Evolutionary conservation across 1,140 invertebrate species (phyloP).

Genomic region (Branchinecta lynchi): DNA sequence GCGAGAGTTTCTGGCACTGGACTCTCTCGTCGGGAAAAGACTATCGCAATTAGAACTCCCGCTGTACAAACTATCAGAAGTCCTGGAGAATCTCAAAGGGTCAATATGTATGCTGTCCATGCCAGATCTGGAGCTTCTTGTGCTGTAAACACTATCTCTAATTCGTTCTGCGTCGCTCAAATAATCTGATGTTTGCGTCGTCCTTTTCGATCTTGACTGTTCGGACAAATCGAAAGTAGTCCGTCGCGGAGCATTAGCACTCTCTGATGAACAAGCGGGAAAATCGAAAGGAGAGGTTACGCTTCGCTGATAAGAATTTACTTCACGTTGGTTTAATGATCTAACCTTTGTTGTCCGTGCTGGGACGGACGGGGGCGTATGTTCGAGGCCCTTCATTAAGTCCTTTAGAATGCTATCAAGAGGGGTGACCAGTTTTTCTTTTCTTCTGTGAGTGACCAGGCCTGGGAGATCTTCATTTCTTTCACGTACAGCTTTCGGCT

Average conservation of each 20-base stretch:
- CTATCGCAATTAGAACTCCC: constrained; percentile 6
- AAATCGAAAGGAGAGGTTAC: too few relatives aligned
- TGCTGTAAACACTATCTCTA: constrained; percentile 7
- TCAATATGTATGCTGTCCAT: constrained; percentile 4
- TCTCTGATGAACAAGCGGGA: not conserved
- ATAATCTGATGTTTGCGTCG: constrained; percentile 5
- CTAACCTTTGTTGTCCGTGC: not conserved
- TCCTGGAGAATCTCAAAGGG: constrained; percentile 3
- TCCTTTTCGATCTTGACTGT: not conserved
- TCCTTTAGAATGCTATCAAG: not conserved
- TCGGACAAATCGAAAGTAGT: not conserved
- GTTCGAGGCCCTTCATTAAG: not conserved
- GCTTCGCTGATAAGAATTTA: too few relatives aligned
- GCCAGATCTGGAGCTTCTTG: not conserved
- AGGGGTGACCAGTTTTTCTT: not conserved
- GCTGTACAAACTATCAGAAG: not conserved
- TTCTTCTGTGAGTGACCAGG: not conserved
- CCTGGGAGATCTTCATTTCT: not conserved
- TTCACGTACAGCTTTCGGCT: not conserved
- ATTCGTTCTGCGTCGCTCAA: constrained; percentile 10
- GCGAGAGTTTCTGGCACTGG: not conserved
- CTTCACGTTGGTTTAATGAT: not conserved
- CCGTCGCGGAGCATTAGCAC: not conserved
- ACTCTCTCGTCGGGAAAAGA: not conserved
- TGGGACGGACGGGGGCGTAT: not conserved